These are phyloP conservation scores for Dicentrarchus labrax DNA, from an alignment of 2,113 vertebrate genomes.

Conservation along the genomic window DNA sequence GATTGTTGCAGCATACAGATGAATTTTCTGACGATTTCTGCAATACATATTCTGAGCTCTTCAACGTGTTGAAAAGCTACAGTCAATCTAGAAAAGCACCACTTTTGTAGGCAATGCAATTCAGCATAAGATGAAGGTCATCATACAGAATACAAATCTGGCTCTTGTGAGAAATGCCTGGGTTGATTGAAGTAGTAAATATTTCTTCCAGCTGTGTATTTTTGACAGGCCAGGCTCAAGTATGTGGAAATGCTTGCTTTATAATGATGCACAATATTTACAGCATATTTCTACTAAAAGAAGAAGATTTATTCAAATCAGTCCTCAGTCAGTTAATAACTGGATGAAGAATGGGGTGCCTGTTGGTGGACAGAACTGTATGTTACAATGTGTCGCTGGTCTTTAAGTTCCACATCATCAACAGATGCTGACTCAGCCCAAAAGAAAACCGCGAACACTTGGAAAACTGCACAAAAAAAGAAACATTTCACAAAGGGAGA, in stretches of 20 bases:
- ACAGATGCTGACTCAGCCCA: background rate
- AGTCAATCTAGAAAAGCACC: background rate
- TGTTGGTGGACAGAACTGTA: background rate
- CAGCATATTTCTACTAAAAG: too few relatives aligned
- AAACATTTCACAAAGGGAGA: too few relatives aligned
- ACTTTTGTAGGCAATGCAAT: background rate
- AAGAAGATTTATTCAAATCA: too few relatives aligned
- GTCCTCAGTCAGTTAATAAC: too few relatives aligned
- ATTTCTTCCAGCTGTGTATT: background rate
- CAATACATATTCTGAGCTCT: background rate
- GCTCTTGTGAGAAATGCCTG: background rate
- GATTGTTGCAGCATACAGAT: conserved; percentile 7
- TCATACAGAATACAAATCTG: background rate
- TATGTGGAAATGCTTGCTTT: too few relatives aligned
- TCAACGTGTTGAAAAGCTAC: background rate
- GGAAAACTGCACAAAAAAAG: background rate
- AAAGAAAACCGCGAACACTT: background rate
- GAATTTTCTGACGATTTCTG: conserved; percentile 11
- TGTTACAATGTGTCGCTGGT: background rate
- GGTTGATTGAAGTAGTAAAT: background rate
- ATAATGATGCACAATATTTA: too few relatives aligned
- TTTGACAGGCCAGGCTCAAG: too few relatives aligned
- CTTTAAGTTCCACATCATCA: too few relatives aligned
- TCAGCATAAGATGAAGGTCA: background rate
- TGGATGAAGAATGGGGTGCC: background rate